Evolutionary conservation across 2,113 vertebrate genomes (phyloP), one percentile per base, ranked within the genome.

Genomic region (Panurus biarmicus): DNA sequence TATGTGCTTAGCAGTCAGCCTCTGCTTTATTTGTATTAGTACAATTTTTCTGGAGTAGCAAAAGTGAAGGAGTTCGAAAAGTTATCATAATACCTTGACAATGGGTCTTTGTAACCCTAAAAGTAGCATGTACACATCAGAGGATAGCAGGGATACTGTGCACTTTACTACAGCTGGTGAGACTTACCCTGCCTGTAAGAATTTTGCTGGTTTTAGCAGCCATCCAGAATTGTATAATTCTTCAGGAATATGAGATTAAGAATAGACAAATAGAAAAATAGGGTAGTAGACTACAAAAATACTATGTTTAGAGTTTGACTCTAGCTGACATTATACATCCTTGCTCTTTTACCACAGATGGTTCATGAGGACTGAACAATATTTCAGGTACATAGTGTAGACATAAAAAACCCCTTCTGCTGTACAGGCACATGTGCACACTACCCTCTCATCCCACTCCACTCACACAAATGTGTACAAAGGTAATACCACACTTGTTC

Each of bases 391-490:
- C 36, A 3, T 62, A 35, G 4, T n/a, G 31, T 9, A 71, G 73
- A 42, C 2, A 42, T 45, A 86, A 35, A 61, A 33, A 86, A n/a
- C 12, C 12, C 12, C 18, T 50, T 79, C 33, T 54, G 11, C 44
- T 44, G 3, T 1, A 2, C n/a, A 50, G 38, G 33, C 26, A 73
- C 6, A 17, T 2, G 13, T 12, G 58, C 6, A 42, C 6, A 60
- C 3, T 28, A 17, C 4, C 1, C 4, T 9, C 7, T 42, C 5
- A 0, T 5, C 7, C 23, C 31, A 36, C 10, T 20, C 8, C n/a
- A 31, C 31, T 19, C 31, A 48, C 40, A 73, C 5, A 61, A 45
- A 57, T 0, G 10, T 1, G 6, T 36, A 26, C 10, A 31, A 74
- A 82, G 20, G 20, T 38, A 56, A 74, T 75, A 11, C 9, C 11